Evolutionary conservation across 2,888 invertebrate species (phyloP).

Genomic region (Noctua comes): DNA sequence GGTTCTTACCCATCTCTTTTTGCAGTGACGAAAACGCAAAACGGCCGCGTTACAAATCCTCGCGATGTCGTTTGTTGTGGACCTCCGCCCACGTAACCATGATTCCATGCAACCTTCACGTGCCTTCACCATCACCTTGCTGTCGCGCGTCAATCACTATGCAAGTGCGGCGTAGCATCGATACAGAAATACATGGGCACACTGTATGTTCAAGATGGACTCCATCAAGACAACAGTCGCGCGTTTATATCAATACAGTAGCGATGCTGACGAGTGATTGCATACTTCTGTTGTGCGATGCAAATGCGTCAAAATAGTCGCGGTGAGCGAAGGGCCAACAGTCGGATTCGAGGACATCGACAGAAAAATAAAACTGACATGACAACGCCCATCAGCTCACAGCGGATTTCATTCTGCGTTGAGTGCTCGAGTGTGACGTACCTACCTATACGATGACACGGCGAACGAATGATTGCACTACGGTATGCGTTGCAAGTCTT

Average conservation of each 20-base stretch:
- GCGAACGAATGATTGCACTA: neutral
- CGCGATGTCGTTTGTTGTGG: neutral
- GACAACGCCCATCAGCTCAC: neutral
- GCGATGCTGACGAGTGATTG: too few species aligned
- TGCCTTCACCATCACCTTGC: neutral
- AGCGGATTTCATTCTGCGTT: neutral
- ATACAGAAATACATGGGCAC: neutral
- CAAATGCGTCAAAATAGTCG: neutral
- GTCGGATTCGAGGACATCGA: neutral
- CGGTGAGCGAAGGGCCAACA: neutral
- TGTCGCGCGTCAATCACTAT: neutral
- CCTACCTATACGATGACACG: neutral
- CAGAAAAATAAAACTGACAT: neutral
- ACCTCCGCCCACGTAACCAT: neutral
- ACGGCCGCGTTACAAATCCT: neutral
- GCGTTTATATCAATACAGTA: too few species aligned
- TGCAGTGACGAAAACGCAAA: neutral
- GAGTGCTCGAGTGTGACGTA: neutral
- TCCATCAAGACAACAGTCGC: neutral
- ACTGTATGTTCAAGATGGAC: neutral
- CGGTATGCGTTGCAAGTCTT: neutral
- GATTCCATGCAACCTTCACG: neutral
- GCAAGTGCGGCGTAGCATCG: neutral
- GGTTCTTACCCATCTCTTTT: neutral
- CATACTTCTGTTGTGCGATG: too few species aligned